Evolutionary conservation across 2,113 vertebrate genomes (phyloP).

Genomic region (Channa argus): DNA sequence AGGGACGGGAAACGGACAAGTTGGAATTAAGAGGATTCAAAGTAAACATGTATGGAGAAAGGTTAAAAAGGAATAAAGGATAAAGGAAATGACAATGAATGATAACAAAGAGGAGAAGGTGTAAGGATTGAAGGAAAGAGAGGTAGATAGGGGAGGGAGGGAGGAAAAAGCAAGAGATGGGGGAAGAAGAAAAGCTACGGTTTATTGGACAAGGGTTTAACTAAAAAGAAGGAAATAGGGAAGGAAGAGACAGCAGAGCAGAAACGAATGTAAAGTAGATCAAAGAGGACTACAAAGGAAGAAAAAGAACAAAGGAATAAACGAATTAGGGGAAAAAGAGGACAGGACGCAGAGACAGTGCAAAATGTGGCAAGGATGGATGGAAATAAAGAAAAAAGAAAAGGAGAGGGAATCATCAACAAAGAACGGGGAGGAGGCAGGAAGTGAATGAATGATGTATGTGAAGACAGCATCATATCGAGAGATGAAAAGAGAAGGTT

Average conservation of each 20-base stretch:
- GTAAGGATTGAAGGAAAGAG: neutral
- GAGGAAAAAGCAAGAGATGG: neutral
- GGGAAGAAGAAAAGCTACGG: neutral
- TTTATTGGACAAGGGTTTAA: too few species aligned
- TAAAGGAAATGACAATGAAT: neutral
- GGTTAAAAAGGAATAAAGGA: neutral
- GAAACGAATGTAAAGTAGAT: neutral
- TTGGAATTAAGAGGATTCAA: neutral
- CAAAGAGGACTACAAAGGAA: neutral
- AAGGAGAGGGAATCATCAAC: neutral
- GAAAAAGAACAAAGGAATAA: neutral
- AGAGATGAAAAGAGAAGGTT: slow-evolving; percentile 63
- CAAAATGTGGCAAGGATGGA: neutral
- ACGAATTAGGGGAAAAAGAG: neutral
- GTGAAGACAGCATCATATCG: slow-evolving; percentile 56
- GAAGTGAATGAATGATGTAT: slow-evolving; percentile 50
- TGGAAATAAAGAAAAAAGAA: neutral
- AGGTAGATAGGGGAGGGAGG: neutral
- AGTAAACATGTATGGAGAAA: neutral
- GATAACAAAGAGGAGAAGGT: neutral
- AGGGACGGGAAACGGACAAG: neutral
- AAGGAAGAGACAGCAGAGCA: too few species aligned
- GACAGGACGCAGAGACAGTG: neutral
- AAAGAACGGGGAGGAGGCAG: slow-evolving; percentile 36
- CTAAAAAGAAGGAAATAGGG: too few species aligned